Percentiles rank a stretch among this genome's conserved stretches.
phyloP scores from a whole-genome alignment of 2,113 vertebrate species.

The Theristicus caerulescens region DNA sequence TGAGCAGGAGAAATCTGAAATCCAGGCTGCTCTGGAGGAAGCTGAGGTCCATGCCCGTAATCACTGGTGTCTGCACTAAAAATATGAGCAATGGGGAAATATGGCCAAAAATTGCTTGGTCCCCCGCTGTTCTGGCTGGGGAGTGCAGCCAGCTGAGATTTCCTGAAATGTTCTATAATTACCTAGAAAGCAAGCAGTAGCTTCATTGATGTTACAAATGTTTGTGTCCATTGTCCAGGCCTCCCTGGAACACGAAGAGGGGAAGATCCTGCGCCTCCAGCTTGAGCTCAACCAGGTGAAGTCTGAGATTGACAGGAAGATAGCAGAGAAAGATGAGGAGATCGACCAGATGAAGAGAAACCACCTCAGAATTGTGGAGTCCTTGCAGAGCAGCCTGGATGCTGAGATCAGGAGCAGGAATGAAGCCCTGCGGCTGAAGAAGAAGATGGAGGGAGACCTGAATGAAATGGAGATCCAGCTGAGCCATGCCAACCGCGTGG shows the following conservation, averaged over 20 bases:
- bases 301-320: neutral
- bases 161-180: too few species aligned
- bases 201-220: too few species aligned
- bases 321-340: neutral
- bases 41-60: conserved; percentile 69
- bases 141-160: too few species aligned
- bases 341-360: neutral
- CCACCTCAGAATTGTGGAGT: conserved; percentile 74
- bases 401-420: conserved; percentile 65
- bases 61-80: too few species aligned
- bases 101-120: too few species aligned
- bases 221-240: too few species aligned
- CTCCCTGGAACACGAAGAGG: conserved; percentile 52
- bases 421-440: neutral
- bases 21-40: conserved; percentile 78
- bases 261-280: conserved; percentile 78
- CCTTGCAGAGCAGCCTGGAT: conserved; percentile 77
- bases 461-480: conserved; percentile 86
- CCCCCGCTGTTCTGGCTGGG: too few species aligned
- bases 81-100: too few species aligned
- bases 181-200: too few species aligned
- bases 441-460: conserved; percentile 77
- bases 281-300: conserved; percentile 67
- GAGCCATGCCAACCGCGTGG: conserved; percentile 78
- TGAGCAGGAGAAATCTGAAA: conserved; percentile 41